These are phyloP conservation scores for Brachypodius melanocephalos DNA, from an alignment of 2,113 vertebrate genomes.

Conservation along the genomic window DNA sequence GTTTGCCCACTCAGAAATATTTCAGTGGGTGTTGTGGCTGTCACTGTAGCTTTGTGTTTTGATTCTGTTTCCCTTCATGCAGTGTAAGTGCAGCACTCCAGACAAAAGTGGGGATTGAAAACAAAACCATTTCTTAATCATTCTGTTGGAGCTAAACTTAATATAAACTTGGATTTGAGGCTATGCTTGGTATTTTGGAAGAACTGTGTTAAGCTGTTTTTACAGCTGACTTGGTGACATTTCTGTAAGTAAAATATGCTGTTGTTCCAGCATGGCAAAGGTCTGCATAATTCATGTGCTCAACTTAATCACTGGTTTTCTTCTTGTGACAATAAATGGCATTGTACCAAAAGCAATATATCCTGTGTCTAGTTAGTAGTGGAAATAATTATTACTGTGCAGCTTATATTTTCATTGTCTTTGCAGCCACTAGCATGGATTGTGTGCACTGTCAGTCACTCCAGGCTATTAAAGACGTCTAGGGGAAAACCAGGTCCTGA, in stretches of 20 bases:
- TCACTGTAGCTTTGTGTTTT: not conserved
- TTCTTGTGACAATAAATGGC: constrained; percentile 50
- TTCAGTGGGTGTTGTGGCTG: not conserved
- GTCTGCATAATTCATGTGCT: constrained; percentile 45
- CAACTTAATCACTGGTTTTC: constrained; percentile 42
- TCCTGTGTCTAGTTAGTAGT: constrained; percentile 35
- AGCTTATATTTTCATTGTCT: constrained; percentile 38
- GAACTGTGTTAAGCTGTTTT: constrained; percentile 15
- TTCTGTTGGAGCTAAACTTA: not conserved
- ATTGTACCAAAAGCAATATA: constrained; percentile 44
- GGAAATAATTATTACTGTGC: constrained; percentile 40
- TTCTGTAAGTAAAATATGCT: not conserved
- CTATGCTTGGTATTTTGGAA: not conserved
- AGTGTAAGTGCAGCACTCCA: not conserved
- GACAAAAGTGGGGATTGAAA: not conserved
- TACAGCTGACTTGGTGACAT: constrained; percentile 28
- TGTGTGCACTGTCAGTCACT: not conserved
- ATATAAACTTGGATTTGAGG: not conserved
- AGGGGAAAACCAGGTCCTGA: not conserved
- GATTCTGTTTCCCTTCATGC: not conserved
- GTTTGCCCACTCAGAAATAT: not conserved
- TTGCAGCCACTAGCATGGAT: not conserved
- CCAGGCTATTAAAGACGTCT: not conserved
- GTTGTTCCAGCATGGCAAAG: constrained; percentile 45
- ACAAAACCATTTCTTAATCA: not conserved